These are phyloP conservation scores for Andrena haemorrhoa DNA, from an alignment of 2,888 invertebrate species.

Conservation along the genomic window DNA sequence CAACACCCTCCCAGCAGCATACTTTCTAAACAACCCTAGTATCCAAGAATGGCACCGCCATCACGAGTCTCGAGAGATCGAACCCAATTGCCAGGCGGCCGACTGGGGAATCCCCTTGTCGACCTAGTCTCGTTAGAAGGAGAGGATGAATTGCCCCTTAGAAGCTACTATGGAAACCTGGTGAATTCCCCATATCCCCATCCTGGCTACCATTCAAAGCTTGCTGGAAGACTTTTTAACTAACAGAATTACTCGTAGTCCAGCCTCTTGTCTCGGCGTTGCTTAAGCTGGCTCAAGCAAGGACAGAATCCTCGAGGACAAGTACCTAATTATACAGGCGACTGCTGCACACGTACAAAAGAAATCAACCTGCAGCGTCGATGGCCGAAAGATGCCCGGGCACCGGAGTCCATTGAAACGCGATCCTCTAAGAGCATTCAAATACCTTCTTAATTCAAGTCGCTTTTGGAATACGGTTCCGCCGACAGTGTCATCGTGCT, in stretches of 20 bases:
- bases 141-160: conserved; percentile 1
- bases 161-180: not conserved
- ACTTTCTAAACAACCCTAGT: not conserved
- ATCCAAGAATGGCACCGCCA: too few species aligned
- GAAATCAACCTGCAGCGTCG: too few species aligned
- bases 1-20: not conserved
- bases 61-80: conserved; percentile 5
- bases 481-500: conserved; percentile 13
- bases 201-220: not conserved
- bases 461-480: not conserved
- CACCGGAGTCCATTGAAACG: too few species aligned
- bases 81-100: conserved; percentile 6
- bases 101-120: conserved; percentile 2
- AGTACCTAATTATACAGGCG: too few species aligned
- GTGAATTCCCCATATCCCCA: not conserved
- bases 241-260: too few species aligned
- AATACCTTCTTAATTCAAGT: conserved; percentile 24
- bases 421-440: not conserved
- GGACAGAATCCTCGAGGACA: too few species aligned
- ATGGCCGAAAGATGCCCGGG: too few species aligned
- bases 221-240: too few species aligned
- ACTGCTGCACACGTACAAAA: too few species aligned
- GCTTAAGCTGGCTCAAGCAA: too few species aligned
- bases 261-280: too few species aligned
- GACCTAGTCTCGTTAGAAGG: not conserved